A percentile compares a stretch with the other conserved stretches of the same genome.
Conservation (phyloP, 2,113 vertebrate species). For the Trochalopteron elliotii region DNA sequence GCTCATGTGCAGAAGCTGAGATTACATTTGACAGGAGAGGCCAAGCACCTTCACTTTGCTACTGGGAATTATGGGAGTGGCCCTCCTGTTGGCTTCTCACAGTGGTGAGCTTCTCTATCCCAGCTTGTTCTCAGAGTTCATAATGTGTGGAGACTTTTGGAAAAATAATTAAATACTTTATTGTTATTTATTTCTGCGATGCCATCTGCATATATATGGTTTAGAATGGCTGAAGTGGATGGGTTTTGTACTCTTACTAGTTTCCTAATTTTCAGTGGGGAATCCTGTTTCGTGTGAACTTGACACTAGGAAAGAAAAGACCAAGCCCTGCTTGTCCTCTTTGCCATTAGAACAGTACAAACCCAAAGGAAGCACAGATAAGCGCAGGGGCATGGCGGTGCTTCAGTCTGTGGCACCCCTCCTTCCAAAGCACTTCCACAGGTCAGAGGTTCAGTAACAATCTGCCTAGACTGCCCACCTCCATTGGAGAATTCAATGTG, state of each 20-base stretch:
- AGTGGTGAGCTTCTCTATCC: background rate
- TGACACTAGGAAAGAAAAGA: background rate
- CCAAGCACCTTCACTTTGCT: background rate
- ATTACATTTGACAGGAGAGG: background rate
- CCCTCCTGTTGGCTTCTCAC: background rate
- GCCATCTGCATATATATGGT: background rate
- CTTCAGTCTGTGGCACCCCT: background rate
- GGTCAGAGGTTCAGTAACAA: background rate
- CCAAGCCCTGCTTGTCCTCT: background rate
- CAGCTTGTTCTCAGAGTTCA: accelerated
- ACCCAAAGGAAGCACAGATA: background rate
- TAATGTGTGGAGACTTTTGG: background rate
- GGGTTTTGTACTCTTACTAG: background rate
- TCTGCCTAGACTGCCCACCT: background rate
- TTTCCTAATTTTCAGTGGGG: background rate
- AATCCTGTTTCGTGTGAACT: background rate
- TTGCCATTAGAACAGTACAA: background rate
- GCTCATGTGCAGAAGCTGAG: background rate
- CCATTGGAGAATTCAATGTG: accelerated
- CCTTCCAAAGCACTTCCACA: background rate
- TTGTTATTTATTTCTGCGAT: background rate
- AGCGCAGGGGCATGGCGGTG: background rate
- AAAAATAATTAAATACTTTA: background rate
- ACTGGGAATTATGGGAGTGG: background rate
- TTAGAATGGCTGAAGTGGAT: background rate